Percentiles rank a stretch among this genome's conserved stretches.
phyloP scores from a whole-genome alignment of 2,113 vertebrate species.

The Naja naja region DNA sequence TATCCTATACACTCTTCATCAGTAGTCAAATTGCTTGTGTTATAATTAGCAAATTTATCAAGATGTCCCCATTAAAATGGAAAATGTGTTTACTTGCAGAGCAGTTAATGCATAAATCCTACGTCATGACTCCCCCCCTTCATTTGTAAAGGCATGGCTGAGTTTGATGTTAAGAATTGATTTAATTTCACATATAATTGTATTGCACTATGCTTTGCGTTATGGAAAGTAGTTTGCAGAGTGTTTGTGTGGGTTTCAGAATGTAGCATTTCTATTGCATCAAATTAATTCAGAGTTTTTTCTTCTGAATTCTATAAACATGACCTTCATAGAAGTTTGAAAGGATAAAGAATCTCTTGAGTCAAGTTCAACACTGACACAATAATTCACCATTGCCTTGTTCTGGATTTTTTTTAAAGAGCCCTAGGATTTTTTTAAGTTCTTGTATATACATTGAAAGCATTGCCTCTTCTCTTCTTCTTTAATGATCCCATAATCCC shows the following conservation, averaged over 20 bases:
- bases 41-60: conserved; percentile 2
- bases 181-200: conserved; percentile 2
- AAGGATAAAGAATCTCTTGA: background rate
- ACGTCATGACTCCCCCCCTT: background rate
- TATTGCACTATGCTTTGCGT: background rate
- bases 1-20: background rate
- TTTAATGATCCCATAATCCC: too few species aligned
- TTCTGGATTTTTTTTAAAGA: background rate
- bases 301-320: background rate
- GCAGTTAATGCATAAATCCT: background rate
- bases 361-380: background rate
- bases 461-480: background rate
- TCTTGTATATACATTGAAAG: background rate
- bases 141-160: conserved; percentile 3
- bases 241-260: background rate
- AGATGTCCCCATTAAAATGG: background rate
- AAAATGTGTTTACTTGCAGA: conserved; percentile 5
- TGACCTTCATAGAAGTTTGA: background rate
- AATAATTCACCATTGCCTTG: background rate
- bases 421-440: background rate
- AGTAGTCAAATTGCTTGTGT: background rate
- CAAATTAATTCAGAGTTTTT: background rate
- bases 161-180: conserved; percentile 2
- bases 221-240: background rate
- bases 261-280: background rate